phyloP scores from a whole-genome alignment of 1,140 invertebrate genomes.

The Ceratoteleas bidentatus region DNA sequence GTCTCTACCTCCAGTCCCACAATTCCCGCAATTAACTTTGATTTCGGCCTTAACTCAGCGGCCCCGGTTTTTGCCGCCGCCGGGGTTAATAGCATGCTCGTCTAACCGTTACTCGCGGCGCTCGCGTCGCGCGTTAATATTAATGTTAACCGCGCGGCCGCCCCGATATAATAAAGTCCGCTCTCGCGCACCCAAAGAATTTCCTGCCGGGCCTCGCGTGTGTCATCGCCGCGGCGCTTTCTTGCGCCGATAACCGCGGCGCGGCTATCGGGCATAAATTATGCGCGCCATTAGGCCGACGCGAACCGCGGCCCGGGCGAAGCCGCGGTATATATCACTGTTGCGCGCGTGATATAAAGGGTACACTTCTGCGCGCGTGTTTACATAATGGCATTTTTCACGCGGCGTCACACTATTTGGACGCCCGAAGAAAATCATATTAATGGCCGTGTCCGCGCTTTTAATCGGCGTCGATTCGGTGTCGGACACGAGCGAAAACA shows the following conservation, averaged over 20 bases:
- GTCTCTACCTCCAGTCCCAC: too few relatives aligned
- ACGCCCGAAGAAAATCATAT: conserved; percentile 40
- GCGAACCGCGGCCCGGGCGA: conserved; percentile 69
- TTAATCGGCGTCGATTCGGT: conserved; percentile 18
- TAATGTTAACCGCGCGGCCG: conserved; percentile 68
- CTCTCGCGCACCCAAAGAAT: conserved; percentile 65
- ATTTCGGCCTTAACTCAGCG: too few relatives aligned
- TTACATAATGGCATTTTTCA: conserved; percentile 56
- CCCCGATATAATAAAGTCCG: conserved; percentile 74
- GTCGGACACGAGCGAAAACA: too few relatives aligned
- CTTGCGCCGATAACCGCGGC: conserved; percentile 55
- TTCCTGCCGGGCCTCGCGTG: conserved; percentile 53
- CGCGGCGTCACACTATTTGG: conserved; percentile 46
- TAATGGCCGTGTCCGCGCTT: conserved; percentile 18
- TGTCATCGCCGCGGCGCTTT: conserved; percentile 56
- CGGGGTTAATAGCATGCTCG: conserved; percentile 54
- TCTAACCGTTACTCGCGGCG: conserved; percentile 53
- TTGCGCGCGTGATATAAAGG: conserved; percentile 52
- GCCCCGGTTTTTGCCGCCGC: conserved; percentile 6
- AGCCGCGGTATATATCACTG: conserved; percentile 71
- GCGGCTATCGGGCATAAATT: conserved; percentile 76
- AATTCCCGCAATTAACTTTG: too few relatives aligned
- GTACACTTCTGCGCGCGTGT: conserved; percentile 52
- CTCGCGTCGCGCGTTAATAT: conserved; percentile 73
- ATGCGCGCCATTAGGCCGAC: conserved; percentile 73